Conservation (phyloP, 2,888 invertebrate genomes). For the Synanthedon myopaeformis region DNA sequence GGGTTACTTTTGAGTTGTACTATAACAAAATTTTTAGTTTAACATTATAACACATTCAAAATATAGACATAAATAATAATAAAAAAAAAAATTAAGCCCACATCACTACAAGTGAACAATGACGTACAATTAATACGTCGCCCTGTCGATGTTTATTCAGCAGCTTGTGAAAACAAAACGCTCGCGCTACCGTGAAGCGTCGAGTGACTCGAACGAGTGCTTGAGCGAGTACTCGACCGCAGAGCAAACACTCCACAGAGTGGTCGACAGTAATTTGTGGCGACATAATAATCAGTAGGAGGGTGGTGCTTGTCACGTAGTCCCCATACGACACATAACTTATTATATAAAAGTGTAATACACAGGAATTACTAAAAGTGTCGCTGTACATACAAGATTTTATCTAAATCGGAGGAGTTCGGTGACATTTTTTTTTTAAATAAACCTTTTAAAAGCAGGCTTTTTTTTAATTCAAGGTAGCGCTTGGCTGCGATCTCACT, state of each 20-base stretch:
- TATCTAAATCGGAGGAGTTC: no score
- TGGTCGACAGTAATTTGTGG: conserved; percentile 22
- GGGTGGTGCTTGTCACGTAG: not conserved
- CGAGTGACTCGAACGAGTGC: conserved; percentile 29
- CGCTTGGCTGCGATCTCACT: no score
- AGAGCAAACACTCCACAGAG: conserved; percentile 33
- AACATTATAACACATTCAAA: no score
- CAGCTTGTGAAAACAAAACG: conserved; percentile 48
- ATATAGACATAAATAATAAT: no score
- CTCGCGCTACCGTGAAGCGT: conserved; percentile 37
- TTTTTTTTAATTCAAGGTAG: no score
- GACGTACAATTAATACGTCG: conserved; percentile 15
- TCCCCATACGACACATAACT: conserved; percentile 9
- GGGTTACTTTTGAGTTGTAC: no score
- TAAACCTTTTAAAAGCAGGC: no score
- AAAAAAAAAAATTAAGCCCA: not conserved
- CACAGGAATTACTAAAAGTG: no score
- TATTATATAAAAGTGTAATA: conserved; percentile 1
- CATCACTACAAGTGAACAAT: conserved; percentile 27
- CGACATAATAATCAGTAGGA: conserved; percentile 17
- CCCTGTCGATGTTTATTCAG: conserved; percentile 41
- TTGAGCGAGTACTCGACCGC: conserved; percentile 31
- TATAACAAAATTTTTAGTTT: no score
- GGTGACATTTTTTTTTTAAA: no score
- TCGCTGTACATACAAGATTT: no score